Percentiles rank a stretch among this genome's conserved stretches.
phyloP scores from a whole-genome alignment of 2,113 vertebrate genomes.

The Pardalotus punctatus region DNA sequence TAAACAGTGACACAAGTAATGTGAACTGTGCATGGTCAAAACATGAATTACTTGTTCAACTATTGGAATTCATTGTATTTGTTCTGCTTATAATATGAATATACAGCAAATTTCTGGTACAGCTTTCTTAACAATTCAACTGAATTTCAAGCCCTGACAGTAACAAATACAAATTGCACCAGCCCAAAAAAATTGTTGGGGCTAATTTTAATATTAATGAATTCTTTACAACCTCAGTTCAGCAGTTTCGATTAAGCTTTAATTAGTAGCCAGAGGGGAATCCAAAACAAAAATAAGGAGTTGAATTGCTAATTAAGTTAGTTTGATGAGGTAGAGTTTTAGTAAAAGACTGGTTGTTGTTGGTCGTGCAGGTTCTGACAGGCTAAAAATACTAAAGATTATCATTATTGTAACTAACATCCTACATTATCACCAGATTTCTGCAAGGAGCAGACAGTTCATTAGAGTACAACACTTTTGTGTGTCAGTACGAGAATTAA shows the following conservation, averaged over 20 bases:
- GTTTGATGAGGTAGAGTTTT: slow-evolving; percentile 89
- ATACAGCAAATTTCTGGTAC: slow-evolving; percentile 70
- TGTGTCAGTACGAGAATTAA: slow-evolving; percentile 74
- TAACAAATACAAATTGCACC: slow-evolving; percentile 89
- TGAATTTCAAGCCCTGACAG: slow-evolving; percentile 86
- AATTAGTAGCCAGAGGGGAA: slow-evolving; percentile 99
- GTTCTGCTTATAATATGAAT: slow-evolving; percentile 63
- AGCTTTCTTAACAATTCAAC: slow-evolving; percentile 74
- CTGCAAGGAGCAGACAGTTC: slow-evolving; percentile 72
- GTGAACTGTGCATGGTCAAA: slow-evolving; percentile 5
- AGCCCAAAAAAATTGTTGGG: slow-evolving; percentile 89
- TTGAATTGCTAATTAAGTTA: slow-evolving; percentile 99
- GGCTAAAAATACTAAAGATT: slow-evolving; percentile 86
- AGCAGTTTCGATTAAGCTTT: slow-evolving; percentile 99
- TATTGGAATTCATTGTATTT: slow-evolving; percentile 61
- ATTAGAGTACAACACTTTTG: slow-evolving; percentile 73
- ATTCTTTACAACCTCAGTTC: slow-evolving; percentile 99
- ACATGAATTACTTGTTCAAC: slow-evolving; percentile 48
- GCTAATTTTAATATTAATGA: slow-evolving; percentile 99
- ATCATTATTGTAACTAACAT: slow-evolving; percentile 80
- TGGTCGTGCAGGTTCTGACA: slow-evolving; percentile 83
- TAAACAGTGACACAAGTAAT: slow-evolving; percentile 59
- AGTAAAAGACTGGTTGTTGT: slow-evolving; percentile 86
- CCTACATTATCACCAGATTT: slow-evolving; percentile 63
- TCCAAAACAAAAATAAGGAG: slow-evolving; percentile 99